phyloP scores from a whole-genome alignment of 2,113 vertebrate genomes.

The Tretioscincus oriximinensis region DNA sequence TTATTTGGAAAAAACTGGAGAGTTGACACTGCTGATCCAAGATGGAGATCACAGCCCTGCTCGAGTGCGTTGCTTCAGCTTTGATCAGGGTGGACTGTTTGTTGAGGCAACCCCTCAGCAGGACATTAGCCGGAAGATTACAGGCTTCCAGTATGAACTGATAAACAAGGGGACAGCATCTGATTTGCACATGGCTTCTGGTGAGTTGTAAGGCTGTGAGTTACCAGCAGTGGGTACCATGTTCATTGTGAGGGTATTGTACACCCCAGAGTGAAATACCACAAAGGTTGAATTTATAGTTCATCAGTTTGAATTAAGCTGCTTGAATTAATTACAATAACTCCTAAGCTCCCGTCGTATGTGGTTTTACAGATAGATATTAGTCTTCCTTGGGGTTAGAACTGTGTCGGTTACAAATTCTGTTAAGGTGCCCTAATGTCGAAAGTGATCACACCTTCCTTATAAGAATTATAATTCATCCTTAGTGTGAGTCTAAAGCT shows the following conservation, averaged over 20 bases:
- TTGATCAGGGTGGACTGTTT: conserved; percentile 89
- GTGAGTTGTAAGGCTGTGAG: conserved; percentile 70
- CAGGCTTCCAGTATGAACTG: conserved; percentile 94
- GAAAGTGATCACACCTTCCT: no score
- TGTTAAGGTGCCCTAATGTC: no score
- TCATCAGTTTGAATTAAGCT: no score
- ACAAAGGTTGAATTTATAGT: neutral
- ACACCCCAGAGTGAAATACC: conserved; percentile 15
- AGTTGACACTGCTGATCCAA: conserved; percentile 84
- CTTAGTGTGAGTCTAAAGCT: no score
- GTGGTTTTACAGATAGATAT: no score
- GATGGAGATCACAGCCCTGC: conserved; percentile 78
- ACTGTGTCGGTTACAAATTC: no score
- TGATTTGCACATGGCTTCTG: conserved; percentile 74
- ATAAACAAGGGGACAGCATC: conserved; percentile 73
- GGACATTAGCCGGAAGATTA: conserved; percentile 93
- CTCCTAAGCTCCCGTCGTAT: no score
- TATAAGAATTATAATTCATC: no score
- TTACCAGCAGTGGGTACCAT: neutral
- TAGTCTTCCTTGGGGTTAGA: no score
- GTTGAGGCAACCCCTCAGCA: conserved; percentile 89
- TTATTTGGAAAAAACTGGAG: conserved; percentile 94
- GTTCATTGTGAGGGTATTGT: rapidly evolving
- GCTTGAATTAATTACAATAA: neutral
- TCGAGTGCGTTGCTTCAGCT: conserved; percentile 86